A percentile compares a stretch with the other conserved stretches of the same genome.
Conservation (phyloP, 2,113 vertebrate species). For the Sylvilagus bachmani region DNA sequence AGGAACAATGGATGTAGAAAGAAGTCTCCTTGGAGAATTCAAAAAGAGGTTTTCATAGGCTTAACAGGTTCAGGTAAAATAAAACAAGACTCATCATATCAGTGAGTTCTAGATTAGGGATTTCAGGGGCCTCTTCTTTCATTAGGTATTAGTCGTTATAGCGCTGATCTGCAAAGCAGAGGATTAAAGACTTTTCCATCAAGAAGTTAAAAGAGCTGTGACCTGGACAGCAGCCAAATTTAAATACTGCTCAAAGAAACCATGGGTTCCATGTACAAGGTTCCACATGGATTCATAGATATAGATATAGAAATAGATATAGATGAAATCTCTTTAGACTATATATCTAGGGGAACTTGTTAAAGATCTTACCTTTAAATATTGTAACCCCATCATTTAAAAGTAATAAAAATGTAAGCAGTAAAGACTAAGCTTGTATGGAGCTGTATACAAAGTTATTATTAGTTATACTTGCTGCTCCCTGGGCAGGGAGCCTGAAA, state of each 20-base stretch:
- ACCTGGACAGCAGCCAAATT: conserved; percentile 16
- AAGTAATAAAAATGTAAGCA: conserved; percentile 26
- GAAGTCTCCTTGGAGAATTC: not conserved
- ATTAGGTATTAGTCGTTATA: not conserved
- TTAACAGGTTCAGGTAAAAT: conserved; percentile 1
- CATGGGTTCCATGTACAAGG: not conserved
- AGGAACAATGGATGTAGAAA: conserved; percentile 16
- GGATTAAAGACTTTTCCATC: conserved; percentile 29
- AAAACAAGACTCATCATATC: not conserved
- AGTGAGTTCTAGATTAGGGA: not conserved
- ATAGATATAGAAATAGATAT: not conserved
- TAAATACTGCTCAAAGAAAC: not conserved
- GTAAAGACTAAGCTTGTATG: conserved; percentile 35
- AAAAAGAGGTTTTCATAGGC: not conserved
- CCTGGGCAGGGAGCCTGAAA: conserved; percentile 47
- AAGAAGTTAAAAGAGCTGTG: conserved; percentile 36
- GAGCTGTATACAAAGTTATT: conserved; percentile 39
- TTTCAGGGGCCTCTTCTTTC: conserved; percentile 9
- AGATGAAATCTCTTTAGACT: conserved; percentile 25
- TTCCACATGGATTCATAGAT: not conserved
- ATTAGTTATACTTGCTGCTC: conserved; percentile 63
- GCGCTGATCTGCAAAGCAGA: conserved; percentile 3
- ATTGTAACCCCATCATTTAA: conserved; percentile 60
- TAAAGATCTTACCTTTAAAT: conserved; percentile 49
- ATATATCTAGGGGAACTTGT: conserved; percentile 5